phyloP scores from a whole-genome alignment of 1,140 invertebrate species.

The Heliconius nattereri region DNA sequence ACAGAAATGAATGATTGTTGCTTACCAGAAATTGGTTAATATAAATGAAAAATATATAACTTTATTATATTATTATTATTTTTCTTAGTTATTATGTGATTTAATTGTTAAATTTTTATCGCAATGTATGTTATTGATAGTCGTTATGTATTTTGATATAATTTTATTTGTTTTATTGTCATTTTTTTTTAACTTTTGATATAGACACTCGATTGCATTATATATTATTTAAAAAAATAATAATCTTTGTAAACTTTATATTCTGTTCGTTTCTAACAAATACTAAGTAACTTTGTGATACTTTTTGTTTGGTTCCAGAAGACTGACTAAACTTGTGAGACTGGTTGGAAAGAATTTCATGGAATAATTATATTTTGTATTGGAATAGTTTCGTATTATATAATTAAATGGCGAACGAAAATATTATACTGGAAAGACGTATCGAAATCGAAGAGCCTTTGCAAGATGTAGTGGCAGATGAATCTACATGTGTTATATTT shows the following conservation, averaged over 20 bases:
- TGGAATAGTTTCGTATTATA: neutral
- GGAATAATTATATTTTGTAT: neutral
- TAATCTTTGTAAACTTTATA: too few species aligned
- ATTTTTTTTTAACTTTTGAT: too few species aligned
- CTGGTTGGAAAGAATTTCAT: constrained; percentile 14
- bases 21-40: neutral
- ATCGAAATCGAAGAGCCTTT: constrained; percentile 44
- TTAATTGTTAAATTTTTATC: too few species aligned
- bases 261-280: neutral
- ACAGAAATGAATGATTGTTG: neutral
- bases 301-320: constrained; percentile 8
- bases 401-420: constrained; percentile 29
- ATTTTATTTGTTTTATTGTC: too few species aligned
- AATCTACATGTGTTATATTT: constrained; percentile 41
- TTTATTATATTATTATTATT: too few species aligned
- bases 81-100: too few species aligned
- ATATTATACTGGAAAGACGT: constrained; percentile 15
- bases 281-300: neutral
- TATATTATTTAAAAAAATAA: too few species aligned
- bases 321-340: constrained; percentile 11
- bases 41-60: too few species aligned
- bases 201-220: too few species aligned
- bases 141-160: too few species aligned
- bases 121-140: too few species aligned
- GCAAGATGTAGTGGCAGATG: constrained; percentile 40